A percentile compares a stretch with the other conserved stretches of the same genome.
phyloP scores from a whole-genome alignment of 2,888 invertebrate genomes.

The Sipha maydis region DNA sequence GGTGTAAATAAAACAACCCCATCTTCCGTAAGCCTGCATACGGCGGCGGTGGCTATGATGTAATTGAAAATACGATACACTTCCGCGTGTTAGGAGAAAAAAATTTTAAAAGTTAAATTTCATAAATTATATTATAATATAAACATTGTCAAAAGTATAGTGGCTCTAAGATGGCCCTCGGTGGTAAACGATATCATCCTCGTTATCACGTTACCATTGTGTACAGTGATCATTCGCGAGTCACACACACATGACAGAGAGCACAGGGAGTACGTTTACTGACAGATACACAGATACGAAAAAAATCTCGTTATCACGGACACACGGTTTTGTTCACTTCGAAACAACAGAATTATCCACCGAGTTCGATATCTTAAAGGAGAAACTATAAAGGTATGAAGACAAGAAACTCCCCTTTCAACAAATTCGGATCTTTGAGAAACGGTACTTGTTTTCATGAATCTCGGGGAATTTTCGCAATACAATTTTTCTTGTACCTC shows the following conservation, averaged over 20 bases:
- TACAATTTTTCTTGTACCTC: background rate
- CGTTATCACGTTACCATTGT: background rate
- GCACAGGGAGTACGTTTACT: background rate
- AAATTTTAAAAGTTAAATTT: background rate
- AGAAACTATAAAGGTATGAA: background rate
- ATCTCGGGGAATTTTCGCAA: background rate
- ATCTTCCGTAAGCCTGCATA: background rate
- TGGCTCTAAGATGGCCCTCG: background rate
- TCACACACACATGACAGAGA: background rate
- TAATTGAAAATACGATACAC: background rate
- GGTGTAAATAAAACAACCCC: constrained; percentile 25
- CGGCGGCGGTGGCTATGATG: background rate
- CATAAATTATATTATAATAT: background rate
- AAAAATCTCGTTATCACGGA: constrained; percentile 3
- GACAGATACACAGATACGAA: background rate
- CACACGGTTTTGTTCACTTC: background rate
- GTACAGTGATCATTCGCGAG: background rate
- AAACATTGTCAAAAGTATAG: too few species aligned
- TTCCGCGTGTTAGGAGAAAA: background rate
- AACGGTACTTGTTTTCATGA: background rate
- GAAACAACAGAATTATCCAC: background rate
- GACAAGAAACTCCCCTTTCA: background rate
- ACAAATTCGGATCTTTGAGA: background rate
- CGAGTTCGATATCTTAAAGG: background rate
- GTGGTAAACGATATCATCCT: background rate